Percentiles rank a stretch among this genome's conserved stretches.
Evolutionary conservation across 2,888 invertebrate genomes (phyloP).

Genomic region (Volucella inflata): DNA sequence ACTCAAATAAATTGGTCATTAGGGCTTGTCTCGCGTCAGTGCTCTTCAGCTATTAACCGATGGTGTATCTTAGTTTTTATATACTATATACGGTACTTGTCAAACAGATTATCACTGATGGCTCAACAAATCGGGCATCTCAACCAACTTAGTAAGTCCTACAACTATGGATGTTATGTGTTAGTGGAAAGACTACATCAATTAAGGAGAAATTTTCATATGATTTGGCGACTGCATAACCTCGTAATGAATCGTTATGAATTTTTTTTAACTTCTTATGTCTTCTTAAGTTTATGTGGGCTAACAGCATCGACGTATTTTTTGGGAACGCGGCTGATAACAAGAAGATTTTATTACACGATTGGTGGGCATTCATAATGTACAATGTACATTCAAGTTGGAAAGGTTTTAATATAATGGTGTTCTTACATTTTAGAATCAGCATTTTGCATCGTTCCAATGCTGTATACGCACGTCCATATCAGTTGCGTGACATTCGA

Average conservation of each 20-base stretch:
- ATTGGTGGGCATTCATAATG: constrained; percentile 35
- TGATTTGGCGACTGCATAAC: constrained; percentile 48
- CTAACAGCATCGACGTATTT: constrained; percentile 53
- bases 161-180: background rate
- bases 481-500: constrained; percentile 32
- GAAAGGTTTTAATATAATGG: too few relatives aligned
- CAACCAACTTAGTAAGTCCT: background rate
- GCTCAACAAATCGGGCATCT: constrained; percentile 49
- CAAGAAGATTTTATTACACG: constrained; percentile 48
- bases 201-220: constrained; percentile 34
- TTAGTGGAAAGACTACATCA: constrained; percentile 20
- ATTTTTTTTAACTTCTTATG: constrained; percentile 39
- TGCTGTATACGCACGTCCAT: constrained; percentile 32
- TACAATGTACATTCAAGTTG: background rate
- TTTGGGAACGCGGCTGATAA: constrained; percentile 40
- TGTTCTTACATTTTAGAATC: constrained; percentile 37
- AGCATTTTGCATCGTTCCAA: constrained; percentile 47
- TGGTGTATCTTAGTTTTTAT: constrained; percentile 47
- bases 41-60: constrained; percentile 35
- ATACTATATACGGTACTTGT: constrained; percentile 56
- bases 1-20: constrained; percentile 56
- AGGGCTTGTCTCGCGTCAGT: constrained; percentile 1
- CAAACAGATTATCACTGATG: constrained; percentile 36
- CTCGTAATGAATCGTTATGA: constrained; percentile 44
- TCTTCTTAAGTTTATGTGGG: constrained; percentile 58